Percentiles rank a stretch among this genome's conserved stretches.
phyloP scores from a whole-genome alignment of 2,888 invertebrate genomes.

The Sthenelais limicola region DNA sequence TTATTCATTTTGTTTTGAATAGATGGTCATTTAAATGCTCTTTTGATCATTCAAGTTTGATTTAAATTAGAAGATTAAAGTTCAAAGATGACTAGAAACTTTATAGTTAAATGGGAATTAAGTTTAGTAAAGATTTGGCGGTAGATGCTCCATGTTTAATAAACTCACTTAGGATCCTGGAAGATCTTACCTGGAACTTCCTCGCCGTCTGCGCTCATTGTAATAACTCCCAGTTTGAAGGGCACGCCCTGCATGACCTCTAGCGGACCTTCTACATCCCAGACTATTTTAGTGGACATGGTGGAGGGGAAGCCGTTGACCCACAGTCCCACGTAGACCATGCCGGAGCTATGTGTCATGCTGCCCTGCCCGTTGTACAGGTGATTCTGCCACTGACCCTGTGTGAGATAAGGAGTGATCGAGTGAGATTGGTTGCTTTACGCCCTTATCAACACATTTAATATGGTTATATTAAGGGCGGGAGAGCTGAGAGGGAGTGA shows the following conservation, averaged over 20 bases:
- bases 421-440: neutral
- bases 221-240: slow-evolving; percentile 63
- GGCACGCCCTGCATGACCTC: slow-evolving; percentile 60
- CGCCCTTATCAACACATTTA: neutral
- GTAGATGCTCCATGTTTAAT: too few relatives aligned
- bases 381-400: slow-evolving; percentile 70
- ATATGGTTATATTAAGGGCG: neutral
- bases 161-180: too few relatives aligned
- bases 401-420: slow-evolving; percentile 9
- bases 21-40: too few relatives aligned
- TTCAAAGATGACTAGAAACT: too few relatives aligned
- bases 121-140: too few relatives aligned
- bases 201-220: slow-evolving; percentile 61
- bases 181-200: slow-evolving; percentile 61
- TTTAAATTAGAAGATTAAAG: too few relatives aligned
- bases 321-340: slow-evolving; percentile 68
- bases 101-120: too few relatives aligned
- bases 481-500: too few relatives aligned
- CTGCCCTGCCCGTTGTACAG: slow-evolving; percentile 66
- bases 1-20: too few relatives aligned
- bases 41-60: too few relatives aligned
- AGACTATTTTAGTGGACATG: slow-evolving; percentile 62
- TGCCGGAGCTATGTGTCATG: slow-evolving; percentile 67
- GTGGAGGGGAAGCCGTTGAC: slow-evolving; percentile 62
- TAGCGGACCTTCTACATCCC: slow-evolving; percentile 51